These are phyloP conservation scores for Cyclargus thomasi DNA, from an alignment of 1,140 invertebrate species.

Conservation along the genomic window DNA sequence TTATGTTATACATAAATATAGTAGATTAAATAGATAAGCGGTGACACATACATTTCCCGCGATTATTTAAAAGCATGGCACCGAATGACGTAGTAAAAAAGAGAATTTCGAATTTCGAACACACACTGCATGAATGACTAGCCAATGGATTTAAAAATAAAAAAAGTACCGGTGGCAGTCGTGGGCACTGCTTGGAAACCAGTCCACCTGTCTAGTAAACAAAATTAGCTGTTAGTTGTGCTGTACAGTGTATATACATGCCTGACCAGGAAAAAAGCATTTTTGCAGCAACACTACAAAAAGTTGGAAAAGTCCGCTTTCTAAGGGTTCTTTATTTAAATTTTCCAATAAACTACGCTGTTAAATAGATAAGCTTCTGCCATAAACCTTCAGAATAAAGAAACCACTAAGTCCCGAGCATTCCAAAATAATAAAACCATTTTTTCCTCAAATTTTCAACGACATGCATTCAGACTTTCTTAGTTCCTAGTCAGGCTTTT, in stretches of 20 bases:
- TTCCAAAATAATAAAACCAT: no score
- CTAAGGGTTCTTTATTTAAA: no score
- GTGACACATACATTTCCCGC: background rate
- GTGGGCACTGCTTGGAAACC: conserved; percentile 54
- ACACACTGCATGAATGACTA: conserved; percentile 11
- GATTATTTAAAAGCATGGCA: background rate
- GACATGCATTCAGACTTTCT: background rate
- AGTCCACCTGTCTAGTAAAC: conserved; percentile 57
- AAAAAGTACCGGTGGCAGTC: conserved; percentile 53
- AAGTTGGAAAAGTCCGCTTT: no score
- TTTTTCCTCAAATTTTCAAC: background rate
- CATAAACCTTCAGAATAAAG: no score
- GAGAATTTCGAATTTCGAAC: conserved; percentile 24
- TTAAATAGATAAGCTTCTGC: no score
- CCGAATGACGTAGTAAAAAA: conserved; percentile 27
- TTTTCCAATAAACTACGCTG: no score
- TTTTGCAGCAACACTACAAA: no score
- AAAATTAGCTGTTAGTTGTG: conserved; percentile 49
- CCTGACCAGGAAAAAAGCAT: background rate
- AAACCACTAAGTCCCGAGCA: no score
- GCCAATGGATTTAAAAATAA: conserved; percentile 31
- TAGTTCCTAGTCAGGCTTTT: background rate
- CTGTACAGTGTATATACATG: conserved; percentile 33
- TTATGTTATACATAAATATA: background rate
- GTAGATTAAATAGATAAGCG: background rate